A percentile compares a stretch with the other conserved stretches of the same genome.
phyloP scores from a whole-genome alignment of 2,888 invertebrate species.

The Steinernema carpocapsae region DNA sequence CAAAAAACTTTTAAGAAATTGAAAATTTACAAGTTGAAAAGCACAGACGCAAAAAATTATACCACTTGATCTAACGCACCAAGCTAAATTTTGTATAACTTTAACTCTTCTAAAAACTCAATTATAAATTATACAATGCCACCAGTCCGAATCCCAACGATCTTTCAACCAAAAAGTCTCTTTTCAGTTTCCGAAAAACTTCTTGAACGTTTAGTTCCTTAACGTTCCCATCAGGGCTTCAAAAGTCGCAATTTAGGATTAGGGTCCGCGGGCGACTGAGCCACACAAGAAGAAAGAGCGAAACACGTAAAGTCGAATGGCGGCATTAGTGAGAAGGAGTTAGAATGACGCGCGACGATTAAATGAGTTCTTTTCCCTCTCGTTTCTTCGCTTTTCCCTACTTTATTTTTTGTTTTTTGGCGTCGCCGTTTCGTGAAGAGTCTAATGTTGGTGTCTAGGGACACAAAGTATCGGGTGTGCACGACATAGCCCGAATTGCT shows the following conservation, averaged over 20 bases:
- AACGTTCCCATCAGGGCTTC: neutral
- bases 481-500: too few relatives aligned
- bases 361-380: constrained; percentile 15
- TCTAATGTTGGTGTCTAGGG: neutral
- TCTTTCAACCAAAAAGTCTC: neutral
- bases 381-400: neutral
- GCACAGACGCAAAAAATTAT: too few relatives aligned
- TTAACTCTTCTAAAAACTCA: too few relatives aligned
- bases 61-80: too few relatives aligned
- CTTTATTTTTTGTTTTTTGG: constrained; percentile 24
- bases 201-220: too few relatives aligned
- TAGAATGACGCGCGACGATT: constrained; percentile 14
- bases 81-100: too few relatives aligned
- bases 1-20: too few relatives aligned
- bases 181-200: neutral
- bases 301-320: neutral
- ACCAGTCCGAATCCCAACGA: too few relatives aligned
- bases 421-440: neutral
- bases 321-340: constrained; percentile 1
- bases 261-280: neutral
- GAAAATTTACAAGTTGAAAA: too few relatives aligned
- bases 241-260: constrained; percentile 32
- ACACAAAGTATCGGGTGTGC: too few relatives aligned
- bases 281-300: neutral
- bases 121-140: too few relatives aligned